Evolutionary conservation across 2,888 invertebrate genomes (phyloP), one percentile per base, ranked within the genome.

Genomic region (Caenorhabditis sulstoni): DNA sequence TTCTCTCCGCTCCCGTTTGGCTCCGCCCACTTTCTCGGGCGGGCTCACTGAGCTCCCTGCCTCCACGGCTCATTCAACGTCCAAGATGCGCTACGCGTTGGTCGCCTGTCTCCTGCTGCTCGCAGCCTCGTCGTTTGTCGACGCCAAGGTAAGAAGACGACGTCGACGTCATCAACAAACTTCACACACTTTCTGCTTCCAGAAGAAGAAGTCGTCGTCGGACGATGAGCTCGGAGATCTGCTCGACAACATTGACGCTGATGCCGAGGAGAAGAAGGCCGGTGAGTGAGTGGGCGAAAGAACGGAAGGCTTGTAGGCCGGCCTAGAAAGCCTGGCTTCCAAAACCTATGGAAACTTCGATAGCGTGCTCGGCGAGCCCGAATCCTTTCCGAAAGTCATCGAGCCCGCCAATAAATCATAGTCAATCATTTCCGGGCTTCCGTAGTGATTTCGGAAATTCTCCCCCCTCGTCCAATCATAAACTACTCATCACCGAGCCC

Each of bases 181-280:
- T n/a, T 11, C 37, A 11, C 11, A 37, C 37, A 37, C 41, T 41
- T 41, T 41, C 41, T n/a, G n/a, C n/a, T n/a, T n/a, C n/a, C n/a
- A n/a, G n/a, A n/a, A 41, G 41, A 41, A 41, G 41, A 41, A 41
- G 14, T 14, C 11, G 41, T 11, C 41, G 2, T 11, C 41, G 12
- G 84, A 84, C 35, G 82, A 84, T 57, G 80, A 80, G 62, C 71
- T 83, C 88, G 74, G 90, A 88, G 67, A 84, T 76, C 79, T 90
- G 23, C 81, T 90, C 58, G 88, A 90, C 75, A 86, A 89, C 76
- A 87, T 90, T 58, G 90, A 90, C 75, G 86, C 88, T 35, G 84
- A 87, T 57, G 81, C 87, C 47, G 83, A 81, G 45, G 85, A 83
- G 55, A 81, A 83, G 70, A 87, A 87, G 41, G 11, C 79, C 57